Evolutionary conservation across 2,113 vertebrate species (phyloP).

Genomic region (Ophiodon elongatus): DNA sequence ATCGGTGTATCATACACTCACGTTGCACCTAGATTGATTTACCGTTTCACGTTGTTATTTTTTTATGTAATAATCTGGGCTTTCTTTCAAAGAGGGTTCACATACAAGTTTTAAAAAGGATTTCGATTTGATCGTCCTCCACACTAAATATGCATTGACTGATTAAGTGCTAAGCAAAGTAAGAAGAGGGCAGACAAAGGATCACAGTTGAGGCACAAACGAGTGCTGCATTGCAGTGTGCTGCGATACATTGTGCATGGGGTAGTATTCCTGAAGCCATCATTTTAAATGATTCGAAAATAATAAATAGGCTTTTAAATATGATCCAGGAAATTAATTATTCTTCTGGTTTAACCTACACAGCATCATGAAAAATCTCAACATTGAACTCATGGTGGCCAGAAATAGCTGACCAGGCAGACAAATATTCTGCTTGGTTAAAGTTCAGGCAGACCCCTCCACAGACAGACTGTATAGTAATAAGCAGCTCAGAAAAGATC

Average conservation of each 20-base stretch:
- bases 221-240: background rate
- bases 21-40: background rate
- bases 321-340: background rate
- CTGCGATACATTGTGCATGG: background rate
- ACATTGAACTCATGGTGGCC: background rate
- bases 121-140: background rate
- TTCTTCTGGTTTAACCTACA: background rate
- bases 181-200: background rate
- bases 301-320: background rate
- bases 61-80: background rate
- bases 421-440: background rate
- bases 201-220: background rate
- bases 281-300: background rate
- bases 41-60: background rate
- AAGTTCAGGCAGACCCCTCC: background rate
- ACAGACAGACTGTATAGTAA: background rate
- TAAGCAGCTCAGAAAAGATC: background rate
- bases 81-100: background rate
- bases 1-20: background rate
- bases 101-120: background rate
- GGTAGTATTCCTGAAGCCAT: background rate
- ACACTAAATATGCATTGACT: background rate
- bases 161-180: background rate
- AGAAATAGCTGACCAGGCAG: slow-evolving; percentile 6
- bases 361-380: background rate